Evolutionary conservation across 2,797 vertebrate species (phyloP), one percentile per base, ranked within the genome.

Genomic region (Momotus momota): DNA sequence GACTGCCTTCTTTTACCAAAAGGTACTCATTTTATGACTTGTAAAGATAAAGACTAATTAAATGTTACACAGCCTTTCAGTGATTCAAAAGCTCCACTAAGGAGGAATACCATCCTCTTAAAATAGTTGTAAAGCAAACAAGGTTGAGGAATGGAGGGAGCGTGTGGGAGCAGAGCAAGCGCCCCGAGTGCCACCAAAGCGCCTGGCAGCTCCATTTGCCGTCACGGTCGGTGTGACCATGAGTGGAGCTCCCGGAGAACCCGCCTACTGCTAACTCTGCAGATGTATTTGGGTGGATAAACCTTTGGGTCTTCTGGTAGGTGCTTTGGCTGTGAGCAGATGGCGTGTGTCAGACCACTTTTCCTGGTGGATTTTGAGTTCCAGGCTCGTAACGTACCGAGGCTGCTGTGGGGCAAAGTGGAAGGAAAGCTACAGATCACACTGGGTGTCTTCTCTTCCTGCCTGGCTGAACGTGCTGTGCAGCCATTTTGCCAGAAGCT

Each of bases 21-120:
- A 97, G 86, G 72, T 93, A 72, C 81, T 96, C 8, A 5, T 94
- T 97, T 97, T 96, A 95, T 97, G 94, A 93, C 92, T 96, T 97
- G 96, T 97, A 97, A 96, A 97, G 96, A 95, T 97, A 96, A 97
- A 96, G 95, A 78, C 90, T 97, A 97, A 97, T 97, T 97, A 97
- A 97, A 97, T 94, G 95, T 90, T 97, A 96, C 94, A 95, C 86
- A 91, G 92, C 48, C 78, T 94, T 97, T 93, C 92, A 95, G 77
- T 96, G 95, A 96, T 96, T 96, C 91, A 85, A 86, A 94, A 93
- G 90, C 95, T 87, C 41, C 21, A 25, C 70, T 96, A 97, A 95
- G 83, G 77, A 97, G 86, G 73, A 87, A 51, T 48, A 88, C 92
- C 51, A 81, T 77, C 40, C 77, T 83, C 40, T 74, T 93, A 14